Base-by-base conservation (phyloP, 1,140 invertebrate genomes). In the Lasioglossum baleicum region DNA sequence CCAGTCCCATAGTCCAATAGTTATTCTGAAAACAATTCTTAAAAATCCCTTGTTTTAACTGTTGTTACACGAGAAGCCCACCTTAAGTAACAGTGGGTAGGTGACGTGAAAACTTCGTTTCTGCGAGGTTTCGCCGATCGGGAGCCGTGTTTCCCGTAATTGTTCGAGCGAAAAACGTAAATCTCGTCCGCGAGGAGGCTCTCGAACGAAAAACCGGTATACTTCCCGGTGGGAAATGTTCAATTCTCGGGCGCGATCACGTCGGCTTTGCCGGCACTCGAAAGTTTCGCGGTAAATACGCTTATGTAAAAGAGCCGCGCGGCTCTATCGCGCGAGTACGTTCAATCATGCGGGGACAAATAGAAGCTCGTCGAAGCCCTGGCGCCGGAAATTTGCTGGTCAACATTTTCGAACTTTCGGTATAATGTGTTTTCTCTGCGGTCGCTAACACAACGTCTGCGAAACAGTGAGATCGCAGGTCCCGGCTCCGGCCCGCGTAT, bases 331-430 rank as follows among this genome's bases (percentile, higher is more conserved):
- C 65, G 22, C 7, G 65, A 17, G 42, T 48, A 48, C 20, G 44
- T 78, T 64, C 58, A 65, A 64, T 65, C 48, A 53, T 26, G 15
- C n/a, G 17, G 35, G 35, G 48, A 64, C 68, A 77, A 71, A 64
- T 71, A 71, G 56, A 61, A 15, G 20, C 26, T 40, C 53, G 26
- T 20, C 20, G 56, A 44, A 44, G 40, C 40, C 20, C 40, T 15
- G 51, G 35, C 8, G 1, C 20, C 40, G 64, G 64, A 72, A 72
- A 64, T 71, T 78, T 64, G 20, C 68, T 8, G n/a, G 7, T 26
- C 48, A 71, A 65, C 76, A 11, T 72, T 78, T 78, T 65, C 76
- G 31, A 78, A 78, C 35, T 78, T 78, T 65, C 60, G 31, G 48
- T 13, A 65, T 72, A 78, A 65, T 48, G 76, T 65, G 76, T 72